These are phyloP conservation scores for Numenius arquata DNA, from an alignment of 2,113 vertebrate species.

Conservation along the genomic window DNA sequence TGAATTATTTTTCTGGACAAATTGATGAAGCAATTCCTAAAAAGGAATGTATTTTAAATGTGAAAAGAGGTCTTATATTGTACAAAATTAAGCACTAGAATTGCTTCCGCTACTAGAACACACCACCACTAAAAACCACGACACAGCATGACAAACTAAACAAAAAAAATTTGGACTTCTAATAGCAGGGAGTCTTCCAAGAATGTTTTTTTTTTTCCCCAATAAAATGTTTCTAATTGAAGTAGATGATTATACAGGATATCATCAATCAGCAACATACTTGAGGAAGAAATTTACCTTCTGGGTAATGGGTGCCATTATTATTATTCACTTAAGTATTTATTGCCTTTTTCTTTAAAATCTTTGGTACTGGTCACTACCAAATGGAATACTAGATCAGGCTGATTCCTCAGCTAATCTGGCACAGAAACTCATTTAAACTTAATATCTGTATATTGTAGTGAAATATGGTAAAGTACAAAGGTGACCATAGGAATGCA, in stretches of 20 bases:
- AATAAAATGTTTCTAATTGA: neutral
- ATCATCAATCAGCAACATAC: neutral
- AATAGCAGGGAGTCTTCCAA: neutral
- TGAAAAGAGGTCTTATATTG: neutral
- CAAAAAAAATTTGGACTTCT: neutral
- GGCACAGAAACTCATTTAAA: neutral
- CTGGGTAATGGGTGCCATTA: neutral
- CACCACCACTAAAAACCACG: neutral
- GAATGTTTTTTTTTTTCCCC: rapidly evolving
- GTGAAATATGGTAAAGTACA: neutral
- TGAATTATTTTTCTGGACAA: neutral
- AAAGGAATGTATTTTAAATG: neutral
- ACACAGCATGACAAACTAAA: neutral
- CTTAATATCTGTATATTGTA: neutral
- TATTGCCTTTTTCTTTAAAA: neutral
- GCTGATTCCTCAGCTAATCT: neutral
- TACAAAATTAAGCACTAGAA: neutral
- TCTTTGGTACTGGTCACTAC: neutral
- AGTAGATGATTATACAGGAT: neutral
- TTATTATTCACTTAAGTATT: neutral
- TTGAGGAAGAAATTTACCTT: neutral
- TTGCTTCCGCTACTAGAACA: neutral
- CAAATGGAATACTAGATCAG: neutral
- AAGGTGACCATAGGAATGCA: neutral
- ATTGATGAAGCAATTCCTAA: neutral